Percentiles rank a stretch among this genome's conserved stretches.
phyloP scores from a whole-genome alignment of 2,797 vertebrate genomes.

The Acomys russatus region DNA sequence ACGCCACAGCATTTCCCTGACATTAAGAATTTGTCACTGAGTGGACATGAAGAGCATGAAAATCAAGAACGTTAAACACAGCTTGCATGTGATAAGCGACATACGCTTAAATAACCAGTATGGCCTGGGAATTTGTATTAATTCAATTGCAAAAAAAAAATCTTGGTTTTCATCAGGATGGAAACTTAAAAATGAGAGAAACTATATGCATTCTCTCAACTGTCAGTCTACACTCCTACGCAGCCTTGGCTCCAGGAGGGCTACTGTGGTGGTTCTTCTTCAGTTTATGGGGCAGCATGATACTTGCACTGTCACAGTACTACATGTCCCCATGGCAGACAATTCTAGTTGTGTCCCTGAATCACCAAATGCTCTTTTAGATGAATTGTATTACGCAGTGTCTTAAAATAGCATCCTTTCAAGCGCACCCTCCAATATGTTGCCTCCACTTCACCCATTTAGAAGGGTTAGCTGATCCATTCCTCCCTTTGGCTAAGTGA shows the following conservation, averaged over 20 bases:
- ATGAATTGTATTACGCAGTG: neutral
- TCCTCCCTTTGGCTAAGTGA: neutral
- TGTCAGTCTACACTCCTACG: neutral
- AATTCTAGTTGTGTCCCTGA: neutral
- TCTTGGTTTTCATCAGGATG: slow-evolving; percentile 18
- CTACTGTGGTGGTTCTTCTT: neutral
- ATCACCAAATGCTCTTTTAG: neutral
- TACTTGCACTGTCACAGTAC: neutral
- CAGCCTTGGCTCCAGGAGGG: neutral
- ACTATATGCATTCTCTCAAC: neutral
- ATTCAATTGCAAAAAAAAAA: neutral
- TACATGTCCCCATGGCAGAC: neutral
- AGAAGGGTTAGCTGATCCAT: neutral
- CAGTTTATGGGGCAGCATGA: neutral
- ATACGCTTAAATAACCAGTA: neutral
- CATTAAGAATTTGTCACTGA: neutral
- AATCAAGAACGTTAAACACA: neutral
- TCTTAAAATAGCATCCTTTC: neutral
- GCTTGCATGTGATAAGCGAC: neutral
- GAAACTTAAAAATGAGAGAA: neutral
- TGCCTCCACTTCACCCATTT: neutral
- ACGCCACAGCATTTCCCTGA: neutral
- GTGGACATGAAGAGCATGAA: neutral
- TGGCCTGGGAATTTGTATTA: neutral
- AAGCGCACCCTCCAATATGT: neutral